These are phyloP conservation scores for Euzophera pinguis DNA, from an alignment of 2,888 invertebrate species.

Conservation along the genomic window DNA sequence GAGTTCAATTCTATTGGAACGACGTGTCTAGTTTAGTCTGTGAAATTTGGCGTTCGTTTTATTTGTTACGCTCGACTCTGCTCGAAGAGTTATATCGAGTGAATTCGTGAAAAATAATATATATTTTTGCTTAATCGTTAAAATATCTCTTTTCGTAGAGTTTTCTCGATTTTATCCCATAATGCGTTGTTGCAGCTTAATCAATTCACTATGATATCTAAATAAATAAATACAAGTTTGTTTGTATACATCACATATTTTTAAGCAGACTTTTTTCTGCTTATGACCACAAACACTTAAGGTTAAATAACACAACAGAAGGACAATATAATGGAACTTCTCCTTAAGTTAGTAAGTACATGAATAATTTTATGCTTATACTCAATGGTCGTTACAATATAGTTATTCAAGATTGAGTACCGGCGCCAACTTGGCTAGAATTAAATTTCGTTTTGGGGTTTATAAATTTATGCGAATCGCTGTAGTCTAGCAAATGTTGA, in stretches of 20 bases:
- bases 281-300: too few relatives aligned
- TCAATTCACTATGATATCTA: too few relatives aligned
- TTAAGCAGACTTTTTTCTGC: too few relatives aligned
- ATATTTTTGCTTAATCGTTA: background rate
- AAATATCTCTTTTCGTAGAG: too few relatives aligned
- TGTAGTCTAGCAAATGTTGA: constrained; percentile 51
- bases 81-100: background rate
- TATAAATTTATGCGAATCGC: constrained; percentile 59
- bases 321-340: background rate
- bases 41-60: constrained; percentile 1
- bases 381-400: constrained; percentile 20
- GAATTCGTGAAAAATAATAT: background rate
- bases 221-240: too few relatives aligned
- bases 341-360: background rate
- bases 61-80: constrained; percentile 6
- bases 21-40: constrained; percentile 13
- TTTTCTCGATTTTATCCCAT: too few relatives aligned
- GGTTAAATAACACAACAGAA: background rate
- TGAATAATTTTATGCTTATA: constrained; percentile 7
- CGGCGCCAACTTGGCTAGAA: constrained; percentile 40
- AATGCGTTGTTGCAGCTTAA: too few relatives aligned
- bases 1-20: constrained; percentile 7
- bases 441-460: constrained; percentile 57
- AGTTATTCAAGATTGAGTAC: constrained; percentile 28
- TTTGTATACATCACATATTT: too few relatives aligned